A percentile compares a stretch with the other conserved stretches of the same genome.
phyloP scores from a whole-genome alignment of 2,888 invertebrate species.

The Corbicula japonica region DNA sequence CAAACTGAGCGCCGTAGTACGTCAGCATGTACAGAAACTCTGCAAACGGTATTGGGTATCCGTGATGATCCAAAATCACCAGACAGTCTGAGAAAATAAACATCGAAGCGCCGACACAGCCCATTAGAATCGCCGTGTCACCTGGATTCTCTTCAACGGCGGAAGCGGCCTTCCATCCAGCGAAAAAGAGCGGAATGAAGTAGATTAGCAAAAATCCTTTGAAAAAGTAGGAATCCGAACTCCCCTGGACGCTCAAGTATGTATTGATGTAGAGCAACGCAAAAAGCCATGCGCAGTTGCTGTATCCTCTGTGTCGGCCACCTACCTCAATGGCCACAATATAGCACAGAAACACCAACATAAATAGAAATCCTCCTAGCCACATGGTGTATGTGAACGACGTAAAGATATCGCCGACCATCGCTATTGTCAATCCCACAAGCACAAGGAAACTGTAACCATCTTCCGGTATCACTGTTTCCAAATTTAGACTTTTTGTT shows the following conservation, averaged over 20 bases:
- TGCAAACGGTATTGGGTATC: conserved; percentile 66
- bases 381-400: conserved; percentile 66
- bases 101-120: conserved; percentile 69
- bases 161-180: conserved; percentile 74
- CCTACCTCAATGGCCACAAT: conserved; percentile 69
- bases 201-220: conserved; percentile 68
- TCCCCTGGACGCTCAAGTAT: conserved; percentile 56
- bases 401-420: conserved; percentile 72
- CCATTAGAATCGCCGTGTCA: conserved; percentile 61
- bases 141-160: conserved; percentile 67
- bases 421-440: conserved; percentile 69
- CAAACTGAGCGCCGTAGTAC: conserved; percentile 78
- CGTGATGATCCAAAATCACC: conserved; percentile 72
- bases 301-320: conserved; percentile 52
- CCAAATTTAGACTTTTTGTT: conserved; percentile 47
- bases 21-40: conserved; percentile 73
- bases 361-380: conserved; percentile 72
- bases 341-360: conserved; percentile 67
- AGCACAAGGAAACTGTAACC: conserved; percentile 65
- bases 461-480: conserved; percentile 62
- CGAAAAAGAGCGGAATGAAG: conserved; percentile 67
- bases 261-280: conserved; percentile 60
- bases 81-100: conserved; percentile 77
- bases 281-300: conserved; percentile 60
- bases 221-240: conserved; percentile 62